phyloP scores from a whole-genome alignment of 2,888 invertebrate species.

The Protonemura montana region DNA sequence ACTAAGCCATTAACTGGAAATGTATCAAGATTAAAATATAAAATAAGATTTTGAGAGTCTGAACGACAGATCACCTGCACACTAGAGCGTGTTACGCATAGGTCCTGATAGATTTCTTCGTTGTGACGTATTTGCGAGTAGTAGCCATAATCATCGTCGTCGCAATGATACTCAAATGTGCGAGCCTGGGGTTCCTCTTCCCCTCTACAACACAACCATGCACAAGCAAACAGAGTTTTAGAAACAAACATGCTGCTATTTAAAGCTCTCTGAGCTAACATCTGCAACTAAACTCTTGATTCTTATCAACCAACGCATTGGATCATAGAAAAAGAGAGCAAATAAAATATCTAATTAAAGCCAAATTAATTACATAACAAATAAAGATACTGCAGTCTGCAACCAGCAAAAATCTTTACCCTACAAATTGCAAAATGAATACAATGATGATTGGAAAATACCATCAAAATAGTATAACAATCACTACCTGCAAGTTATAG shows the following conservation, averaged over 20 bases:
- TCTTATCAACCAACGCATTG: no score
- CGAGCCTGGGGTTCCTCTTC: slow-evolving; percentile 55
- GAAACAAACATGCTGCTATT: slow-evolving; percentile 3
- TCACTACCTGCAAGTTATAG: no score
- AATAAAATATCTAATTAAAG: no score
- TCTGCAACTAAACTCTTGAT: slow-evolving; percentile 32
- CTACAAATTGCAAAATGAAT: no score
- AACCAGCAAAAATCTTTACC: no score
- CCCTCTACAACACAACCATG: slow-evolving; percentile 54
- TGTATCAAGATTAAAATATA: not conserved
- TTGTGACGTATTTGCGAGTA: slow-evolving; percentile 75
- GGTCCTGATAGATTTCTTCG: slow-evolving; percentile 94
- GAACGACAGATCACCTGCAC: slow-evolving; percentile 57
- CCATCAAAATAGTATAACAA: no score
- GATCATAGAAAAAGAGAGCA: no score
- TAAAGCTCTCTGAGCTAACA: not conserved
- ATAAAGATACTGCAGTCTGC: no score
- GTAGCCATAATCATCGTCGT: slow-evolving; percentile 70
- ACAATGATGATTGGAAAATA: no score
- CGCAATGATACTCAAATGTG: slow-evolving; percentile 46
- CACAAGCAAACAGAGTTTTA: slow-evolving; percentile 41
- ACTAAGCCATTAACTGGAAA: no score
- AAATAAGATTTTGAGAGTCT: not conserved
- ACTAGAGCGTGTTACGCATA: slow-evolving; percentile 77
- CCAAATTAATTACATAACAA: no score